These are phyloP conservation scores for Gulo gulo DNA, from an alignment of 2,113 vertebrate genomes.

Conservation along the genomic window DNA sequence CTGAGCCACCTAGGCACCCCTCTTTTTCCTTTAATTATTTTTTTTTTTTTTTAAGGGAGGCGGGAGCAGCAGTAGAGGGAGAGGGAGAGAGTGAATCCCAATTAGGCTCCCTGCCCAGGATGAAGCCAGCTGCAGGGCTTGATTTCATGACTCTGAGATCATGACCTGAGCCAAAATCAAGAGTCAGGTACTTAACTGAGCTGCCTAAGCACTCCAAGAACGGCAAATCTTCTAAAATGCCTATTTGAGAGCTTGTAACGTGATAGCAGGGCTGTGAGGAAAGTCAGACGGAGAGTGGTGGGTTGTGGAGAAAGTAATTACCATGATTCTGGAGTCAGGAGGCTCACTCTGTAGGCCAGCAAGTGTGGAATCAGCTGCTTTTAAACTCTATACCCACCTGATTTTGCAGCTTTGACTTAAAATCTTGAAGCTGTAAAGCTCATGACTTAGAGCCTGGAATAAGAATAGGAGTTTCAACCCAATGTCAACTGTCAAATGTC, in stretches of 20 bases:
- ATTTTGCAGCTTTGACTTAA: constrained; percentile 1
- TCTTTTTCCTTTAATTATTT: no score
- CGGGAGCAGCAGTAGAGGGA: background rate
- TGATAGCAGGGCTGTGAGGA: background rate
- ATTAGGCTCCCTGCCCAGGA: background rate
- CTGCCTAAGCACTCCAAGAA: background rate
- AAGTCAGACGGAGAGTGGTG: background rate
- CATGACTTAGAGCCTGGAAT: background rate
- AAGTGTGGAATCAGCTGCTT: background rate
- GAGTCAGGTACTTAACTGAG: background rate
- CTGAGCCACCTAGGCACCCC: no score
- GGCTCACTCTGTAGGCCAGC: background rate
- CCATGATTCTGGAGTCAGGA: background rate
- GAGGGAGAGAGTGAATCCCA: background rate
- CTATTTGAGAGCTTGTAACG: background rate
- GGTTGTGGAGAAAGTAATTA: background rate
- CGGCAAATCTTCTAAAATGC: background rate
- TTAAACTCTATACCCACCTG: background rate
- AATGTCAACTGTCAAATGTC: background rate
- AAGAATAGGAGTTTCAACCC: background rate
- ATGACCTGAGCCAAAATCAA: background rate
- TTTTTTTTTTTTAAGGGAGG: no score
- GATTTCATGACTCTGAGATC: background rate
- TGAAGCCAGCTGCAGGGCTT: background rate
- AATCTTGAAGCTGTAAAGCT: background rate